Evolutionary conservation across 2,888 invertebrate species (phyloP).

Genomic region (Merodon equestris): DNA sequence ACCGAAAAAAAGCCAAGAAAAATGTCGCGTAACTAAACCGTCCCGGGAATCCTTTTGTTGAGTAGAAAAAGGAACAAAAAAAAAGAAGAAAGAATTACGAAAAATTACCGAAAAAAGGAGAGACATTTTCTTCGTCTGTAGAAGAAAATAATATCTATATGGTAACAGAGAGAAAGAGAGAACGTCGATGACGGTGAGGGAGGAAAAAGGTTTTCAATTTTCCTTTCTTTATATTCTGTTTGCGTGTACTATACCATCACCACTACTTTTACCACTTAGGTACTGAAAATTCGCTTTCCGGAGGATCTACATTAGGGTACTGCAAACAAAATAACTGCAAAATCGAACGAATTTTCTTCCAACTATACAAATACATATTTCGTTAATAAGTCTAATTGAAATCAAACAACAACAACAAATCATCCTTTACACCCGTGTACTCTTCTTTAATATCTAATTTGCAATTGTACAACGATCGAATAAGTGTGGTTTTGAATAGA

Average conservation of each 20-base stretch:
- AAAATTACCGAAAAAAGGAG: constrained; percentile 62
- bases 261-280: constrained; percentile 66
- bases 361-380: constrained; percentile 58
- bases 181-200: constrained; percentile 64
- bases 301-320: constrained; percentile 66
- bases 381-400: constrained; percentile 3
- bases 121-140: constrained; percentile 59
- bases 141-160: constrained; percentile 66
- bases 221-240: constrained; percentile 69
- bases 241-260: constrained; percentile 69
- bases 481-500: constrained; percentile 39
- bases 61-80: constrained; percentile 47
- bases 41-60: constrained; percentile 70
- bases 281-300: constrained; percentile 68
- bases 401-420: constrained; percentile 10
- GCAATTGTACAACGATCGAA: constrained; percentile 59
- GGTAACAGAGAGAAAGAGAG: constrained; percentile 66
- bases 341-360: constrained; percentile 56
- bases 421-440: constrained; percentile 16
- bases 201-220: constrained; percentile 68
- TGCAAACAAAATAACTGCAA: constrained; percentile 63
- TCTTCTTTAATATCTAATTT: constrained; percentile 39
- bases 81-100: constrained; percentile 39
- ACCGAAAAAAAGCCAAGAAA: constrained; percentile 70
- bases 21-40: constrained; percentile 71